A percentile compares a stretch with the other conserved stretches of the same genome.
These are phyloP conservation scores for Maniola hyperantus DNA, from an alignment of 2,888 invertebrate species.

Conservation along the genomic window DNA sequence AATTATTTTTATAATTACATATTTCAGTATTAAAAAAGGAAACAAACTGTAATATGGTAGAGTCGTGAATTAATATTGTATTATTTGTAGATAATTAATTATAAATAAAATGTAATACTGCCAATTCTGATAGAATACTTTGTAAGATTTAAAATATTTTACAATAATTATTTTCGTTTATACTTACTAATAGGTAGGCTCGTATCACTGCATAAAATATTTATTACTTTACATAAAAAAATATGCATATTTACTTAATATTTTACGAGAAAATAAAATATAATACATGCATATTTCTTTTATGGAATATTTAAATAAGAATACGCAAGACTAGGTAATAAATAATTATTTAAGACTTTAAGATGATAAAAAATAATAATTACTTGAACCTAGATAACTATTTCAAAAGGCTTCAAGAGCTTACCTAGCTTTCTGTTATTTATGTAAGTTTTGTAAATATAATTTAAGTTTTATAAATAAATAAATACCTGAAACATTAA, in stretches of 20 bases:
- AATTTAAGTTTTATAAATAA: slow-evolving; percentile 30
- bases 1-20: neutral
- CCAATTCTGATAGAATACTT: neutral
- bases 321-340: neutral
- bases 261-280: neutral
- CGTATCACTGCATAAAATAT: neutral
- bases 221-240: neutral
- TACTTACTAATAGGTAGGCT: neutral
- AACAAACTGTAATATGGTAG: neutral
- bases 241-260: neutral
- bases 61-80: neutral
- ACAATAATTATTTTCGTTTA: neutral
- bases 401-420: too few species aligned
- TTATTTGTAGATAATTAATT: slow-evolving; percentile 23
- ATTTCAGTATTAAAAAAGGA: neutral
- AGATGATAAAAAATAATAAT: too few species aligned
- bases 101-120: slow-evolving; percentile 11
- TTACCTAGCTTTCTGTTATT: too few species aligned
- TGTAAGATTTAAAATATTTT: neutral
- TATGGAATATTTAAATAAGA: neutral
- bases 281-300: too few species aligned
- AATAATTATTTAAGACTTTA: neutral
- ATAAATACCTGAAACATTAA: slow-evolving; percentile 25
- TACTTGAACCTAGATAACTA: too few species aligned
- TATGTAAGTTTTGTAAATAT: slow-evolving; percentile 33